Percentiles rank a stretch among this genome's conserved stretches.
These are phyloP conservation scores for Pogonophryne albipinna DNA, from an alignment of 2,797 vertebrate genomes.

Conservation along the genomic window DNA sequence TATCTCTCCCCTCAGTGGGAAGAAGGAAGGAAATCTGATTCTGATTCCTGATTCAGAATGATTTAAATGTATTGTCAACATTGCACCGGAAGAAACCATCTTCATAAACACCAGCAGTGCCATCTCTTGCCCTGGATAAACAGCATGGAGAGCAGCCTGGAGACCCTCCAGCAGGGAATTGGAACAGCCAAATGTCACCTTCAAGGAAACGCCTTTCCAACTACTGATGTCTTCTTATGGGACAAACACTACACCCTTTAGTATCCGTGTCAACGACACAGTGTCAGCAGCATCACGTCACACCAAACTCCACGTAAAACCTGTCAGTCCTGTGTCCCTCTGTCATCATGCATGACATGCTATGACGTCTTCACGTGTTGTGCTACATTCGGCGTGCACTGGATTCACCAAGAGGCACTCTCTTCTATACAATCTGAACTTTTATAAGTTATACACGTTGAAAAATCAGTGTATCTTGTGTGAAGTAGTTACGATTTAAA, in stretches of 20 bases:
- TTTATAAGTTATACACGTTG: neutral
- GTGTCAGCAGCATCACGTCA: neutral
- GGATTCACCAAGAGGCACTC: fast-evolving
- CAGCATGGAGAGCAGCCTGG: neutral
- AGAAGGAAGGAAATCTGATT: too few relatives aligned
- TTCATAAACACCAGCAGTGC: neutral
- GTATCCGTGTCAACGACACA: neutral
- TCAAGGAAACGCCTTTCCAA: conserved; percentile 32
- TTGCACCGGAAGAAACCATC: neutral
- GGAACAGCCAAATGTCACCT: conserved; percentile 9
- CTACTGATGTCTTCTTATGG: neutral
- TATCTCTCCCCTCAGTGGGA: too few relatives aligned
- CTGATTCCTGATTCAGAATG: too few relatives aligned
- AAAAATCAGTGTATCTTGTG: neutral
- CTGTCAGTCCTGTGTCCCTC: neutral
- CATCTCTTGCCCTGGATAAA: neutral
- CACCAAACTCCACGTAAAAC: conserved; percentile 26
- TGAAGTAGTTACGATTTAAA: neutral
- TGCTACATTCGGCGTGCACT: neutral
- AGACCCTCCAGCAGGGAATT: conserved; percentile 21
- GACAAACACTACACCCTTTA: conserved; percentile 1
- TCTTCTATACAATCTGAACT: neutral
- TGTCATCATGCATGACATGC: neutral
- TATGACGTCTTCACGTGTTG: neutral
- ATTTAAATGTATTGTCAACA: neutral